A percentile compares a stretch with the other conserved stretches of the same genome.
phyloP scores from a whole-genome alignment of 2,888 invertebrate species.

The Caenorhabditis sp. region DNA sequence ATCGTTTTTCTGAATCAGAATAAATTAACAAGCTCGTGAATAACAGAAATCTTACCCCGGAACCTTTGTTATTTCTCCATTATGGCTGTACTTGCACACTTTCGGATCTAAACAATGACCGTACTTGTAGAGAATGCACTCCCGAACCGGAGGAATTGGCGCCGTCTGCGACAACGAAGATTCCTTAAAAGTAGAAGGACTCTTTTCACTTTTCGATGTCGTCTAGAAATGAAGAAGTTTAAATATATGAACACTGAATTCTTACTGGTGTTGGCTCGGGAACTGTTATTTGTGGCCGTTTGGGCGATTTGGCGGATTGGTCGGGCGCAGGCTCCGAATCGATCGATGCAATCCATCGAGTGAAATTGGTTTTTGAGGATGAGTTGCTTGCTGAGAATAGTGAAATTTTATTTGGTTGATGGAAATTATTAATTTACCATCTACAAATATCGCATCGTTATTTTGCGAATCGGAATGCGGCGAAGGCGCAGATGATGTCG shows the following conservation, averaged over 20 bases:
- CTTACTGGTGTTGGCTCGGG: too few species aligned
- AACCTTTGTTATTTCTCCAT: neutral
- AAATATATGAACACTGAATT: too few species aligned
- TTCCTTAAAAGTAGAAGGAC: too few species aligned
- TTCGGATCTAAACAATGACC: conserved; percentile 22
- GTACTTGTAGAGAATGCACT: conserved; percentile 26
- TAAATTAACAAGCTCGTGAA: neutral
- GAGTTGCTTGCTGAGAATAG: conserved; percentile 6
- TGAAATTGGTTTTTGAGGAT: neutral
- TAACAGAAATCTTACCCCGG: neutral
- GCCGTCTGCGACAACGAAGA: too few species aligned
- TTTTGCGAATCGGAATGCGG: neutral
- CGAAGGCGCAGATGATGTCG: neutral
- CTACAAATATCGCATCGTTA: conserved; percentile 14
- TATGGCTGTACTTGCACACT: conserved; percentile 2
- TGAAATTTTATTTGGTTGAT: neutral
- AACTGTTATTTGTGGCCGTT: too few species aligned
- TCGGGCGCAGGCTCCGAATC: too few species aligned
- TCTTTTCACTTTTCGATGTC: too few species aligned
- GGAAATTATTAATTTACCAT: conserved; percentile 4
- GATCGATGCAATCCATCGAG: too few species aligned
- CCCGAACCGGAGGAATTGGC: too few species aligned
- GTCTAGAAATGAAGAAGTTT: too few species aligned
- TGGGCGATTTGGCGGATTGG: too few species aligned
- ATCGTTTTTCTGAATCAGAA: neutral